Conservation (phyloP, 2,888 invertebrate species). For the Hydroisotoma schaefferi region DNA sequence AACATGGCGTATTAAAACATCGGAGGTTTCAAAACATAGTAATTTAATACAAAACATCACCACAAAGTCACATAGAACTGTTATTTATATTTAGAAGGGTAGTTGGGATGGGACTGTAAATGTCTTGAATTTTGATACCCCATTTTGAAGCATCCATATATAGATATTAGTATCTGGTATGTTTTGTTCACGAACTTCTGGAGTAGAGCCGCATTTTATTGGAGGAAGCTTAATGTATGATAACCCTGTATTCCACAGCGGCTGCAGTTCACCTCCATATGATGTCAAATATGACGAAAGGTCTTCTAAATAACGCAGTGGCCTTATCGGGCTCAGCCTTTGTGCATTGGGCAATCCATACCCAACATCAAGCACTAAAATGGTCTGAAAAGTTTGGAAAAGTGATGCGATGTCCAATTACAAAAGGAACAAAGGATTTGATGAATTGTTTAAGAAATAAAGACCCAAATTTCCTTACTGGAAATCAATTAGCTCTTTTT, state of each 20-base stretch:
- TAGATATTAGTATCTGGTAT: no score
- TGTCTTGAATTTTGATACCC: no score
- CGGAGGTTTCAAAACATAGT: background rate
- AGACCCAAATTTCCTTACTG: slow-evolving; percentile 27
- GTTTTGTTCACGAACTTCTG: no score
- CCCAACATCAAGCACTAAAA: slow-evolving; percentile 27
- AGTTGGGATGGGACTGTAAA: no score
- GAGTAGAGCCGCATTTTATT: no score
- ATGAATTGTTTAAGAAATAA: slow-evolving; percentile 23
- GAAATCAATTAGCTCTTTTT: slow-evolving; percentile 25
- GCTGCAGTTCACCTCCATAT: slow-evolving; percentile 25
- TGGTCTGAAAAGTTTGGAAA: slow-evolving; percentile 28
- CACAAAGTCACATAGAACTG: background rate
- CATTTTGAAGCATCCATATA: no score
- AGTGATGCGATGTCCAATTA: slow-evolving; percentile 29
- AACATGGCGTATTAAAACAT: background rate
- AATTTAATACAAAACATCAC: no score
- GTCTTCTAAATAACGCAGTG: slow-evolving; percentile 24
- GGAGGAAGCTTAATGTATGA: background rate
- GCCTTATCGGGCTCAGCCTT: slow-evolving; percentile 28
- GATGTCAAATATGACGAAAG: slow-evolving; percentile 28
- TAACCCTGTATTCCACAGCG: slow-evolving; percentile 1
- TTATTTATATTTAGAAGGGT: no score
- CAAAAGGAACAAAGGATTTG: slow-evolving; percentile 17
- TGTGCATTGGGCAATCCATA: slow-evolving; percentile 30